Base-by-base conservation (phyloP, 2,797 vertebrate species). In the Corythornis leucogaster region DNA sequence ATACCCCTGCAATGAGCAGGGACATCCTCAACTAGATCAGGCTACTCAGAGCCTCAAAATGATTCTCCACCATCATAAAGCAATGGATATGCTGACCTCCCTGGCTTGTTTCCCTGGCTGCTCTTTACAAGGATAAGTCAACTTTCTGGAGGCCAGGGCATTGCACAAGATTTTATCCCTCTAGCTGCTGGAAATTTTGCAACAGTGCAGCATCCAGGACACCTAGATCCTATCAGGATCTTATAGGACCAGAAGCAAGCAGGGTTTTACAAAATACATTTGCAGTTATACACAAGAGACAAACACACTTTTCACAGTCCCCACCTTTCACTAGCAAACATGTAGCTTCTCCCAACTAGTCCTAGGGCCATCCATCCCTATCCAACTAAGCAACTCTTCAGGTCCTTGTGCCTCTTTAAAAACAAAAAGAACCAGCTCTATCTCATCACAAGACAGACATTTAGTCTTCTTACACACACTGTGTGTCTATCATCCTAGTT, bases 401-500 rank as follows among this genome's bases (percentile, higher is more conserved):
- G 28, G 40, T 67, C 40, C n/a, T 19, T 8, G 12, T 30, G 59
- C 6, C 3, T 1, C 70, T 69, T 38, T 5, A 12, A 30, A 79
- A 20, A 54, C 30, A 26, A 3, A 61, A 31, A 59, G 1, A 16
- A 33, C 15, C 17, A 0, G 2, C 40, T 43, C 33, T 15, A 4
- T 25, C 64, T 15, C 14, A 54, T 63, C 11, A 9, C 40, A 17
- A 51, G 5, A 2, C 18, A 55, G 42, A 62, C 75, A 70, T 54
- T 20, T 19, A 9, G 6, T 64, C 20, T 22, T 26, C 30, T 55
- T 33, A 38, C 6, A 10, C 9, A 14, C 18, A 0, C 14, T 4
- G 8, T 5, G 2, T 5, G 3, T 1, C 6, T 3, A 20, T 4
- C 26, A 2, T 4, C 8, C 16, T 16, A 2, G 26, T 33, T 30